phyloP scores from a whole-genome alignment of 2,797 vertebrate genomes.

The Morelia viridis region DNA sequence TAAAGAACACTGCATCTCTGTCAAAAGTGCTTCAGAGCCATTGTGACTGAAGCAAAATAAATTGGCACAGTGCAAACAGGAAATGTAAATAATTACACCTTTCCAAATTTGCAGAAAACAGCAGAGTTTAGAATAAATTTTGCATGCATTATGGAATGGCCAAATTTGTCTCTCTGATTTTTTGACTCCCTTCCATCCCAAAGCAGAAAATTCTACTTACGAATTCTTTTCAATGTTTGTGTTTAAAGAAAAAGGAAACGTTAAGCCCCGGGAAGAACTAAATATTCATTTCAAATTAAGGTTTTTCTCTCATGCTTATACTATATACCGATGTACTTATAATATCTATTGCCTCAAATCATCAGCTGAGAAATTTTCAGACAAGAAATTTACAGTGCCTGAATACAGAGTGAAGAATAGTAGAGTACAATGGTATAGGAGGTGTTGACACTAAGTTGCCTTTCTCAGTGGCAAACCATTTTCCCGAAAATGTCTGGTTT shows the following conservation, averaged over 20 bases:
- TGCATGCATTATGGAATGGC: not conserved
- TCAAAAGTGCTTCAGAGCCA: conserved; percentile 16
- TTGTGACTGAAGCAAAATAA: conserved; percentile 22
- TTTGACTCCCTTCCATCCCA: not conserved
- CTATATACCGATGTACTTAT: not conserved
- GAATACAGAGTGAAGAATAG: not conserved
- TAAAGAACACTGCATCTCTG: conserved; percentile 18
- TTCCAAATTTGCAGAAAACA: not conserved
- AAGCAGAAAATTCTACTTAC: not conserved
- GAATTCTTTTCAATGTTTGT: not conserved
- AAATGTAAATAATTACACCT: conserved; percentile 26
- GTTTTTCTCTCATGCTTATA: not conserved
- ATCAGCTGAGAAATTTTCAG: not conserved
- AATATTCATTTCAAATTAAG: not conserved
- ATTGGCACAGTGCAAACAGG: not conserved
- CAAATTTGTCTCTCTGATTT: not conserved
- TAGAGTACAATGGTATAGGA: not conserved
- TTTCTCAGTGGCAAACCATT: not conserved
- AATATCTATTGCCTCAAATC: not conserved
- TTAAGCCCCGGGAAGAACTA: not conserved
- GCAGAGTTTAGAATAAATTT: not conserved
- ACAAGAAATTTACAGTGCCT: not conserved
- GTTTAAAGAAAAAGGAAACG: not conserved
- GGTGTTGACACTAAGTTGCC: not conserved
- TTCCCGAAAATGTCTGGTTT: not conserved